Conservation (phyloP, 2,888 invertebrate species). For the Drosophila pseudotakahashii region DNA sequence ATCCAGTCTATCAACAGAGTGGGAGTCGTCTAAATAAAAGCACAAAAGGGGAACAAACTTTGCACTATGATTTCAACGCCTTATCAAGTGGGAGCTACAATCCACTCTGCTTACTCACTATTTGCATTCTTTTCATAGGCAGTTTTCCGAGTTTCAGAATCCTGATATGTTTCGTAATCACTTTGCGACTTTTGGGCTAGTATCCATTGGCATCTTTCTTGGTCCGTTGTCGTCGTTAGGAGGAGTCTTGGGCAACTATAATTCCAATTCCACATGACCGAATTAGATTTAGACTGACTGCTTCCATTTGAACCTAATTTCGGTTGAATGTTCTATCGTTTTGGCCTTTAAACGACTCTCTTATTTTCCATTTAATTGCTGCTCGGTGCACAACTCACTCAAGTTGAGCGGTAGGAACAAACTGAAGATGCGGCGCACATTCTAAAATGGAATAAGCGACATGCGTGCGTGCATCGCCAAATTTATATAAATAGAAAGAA, state of each 20-base stretch:
- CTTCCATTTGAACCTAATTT: constrained; percentile 49
- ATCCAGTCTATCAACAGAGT: constrained; percentile 31
- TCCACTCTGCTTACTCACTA: constrained; percentile 43
- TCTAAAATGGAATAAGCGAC: constrained; percentile 70
- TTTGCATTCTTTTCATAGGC: constrained; percentile 1
- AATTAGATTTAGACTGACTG: constrained; percentile 66
- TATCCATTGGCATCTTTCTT: constrained; percentile 44
- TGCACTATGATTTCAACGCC: constrained; percentile 1
- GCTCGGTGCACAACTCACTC: constrained; percentile 74
- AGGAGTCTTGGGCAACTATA: constrained; percentile 57
- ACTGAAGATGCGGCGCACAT: constrained; percentile 60
- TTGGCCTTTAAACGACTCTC: constrained; percentile 46
- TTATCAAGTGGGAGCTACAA: constrained; percentile 15
- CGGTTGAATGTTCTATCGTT: constrained; percentile 25
- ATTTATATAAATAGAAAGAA: constrained; percentile 69
- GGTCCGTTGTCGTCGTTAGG: constrained; percentile 38
- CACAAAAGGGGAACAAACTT: constrained; percentile 27
- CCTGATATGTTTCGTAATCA: constrained; percentile 66
- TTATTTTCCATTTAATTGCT: constrained; percentile 25
- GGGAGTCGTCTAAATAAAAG: constrained; percentile 9
- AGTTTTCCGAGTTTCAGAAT: constrained; percentile 17
- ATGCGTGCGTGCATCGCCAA: constrained; percentile 67
- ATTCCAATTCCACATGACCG: constrained; percentile 77
- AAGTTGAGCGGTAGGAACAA: constrained; percentile 76
- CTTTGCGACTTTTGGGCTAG: constrained; percentile 17